These are phyloP conservation scores for Hymenopus coronatus DNA, from an alignment of 2,888 invertebrate genomes.

Conservation along the genomic window DNA sequence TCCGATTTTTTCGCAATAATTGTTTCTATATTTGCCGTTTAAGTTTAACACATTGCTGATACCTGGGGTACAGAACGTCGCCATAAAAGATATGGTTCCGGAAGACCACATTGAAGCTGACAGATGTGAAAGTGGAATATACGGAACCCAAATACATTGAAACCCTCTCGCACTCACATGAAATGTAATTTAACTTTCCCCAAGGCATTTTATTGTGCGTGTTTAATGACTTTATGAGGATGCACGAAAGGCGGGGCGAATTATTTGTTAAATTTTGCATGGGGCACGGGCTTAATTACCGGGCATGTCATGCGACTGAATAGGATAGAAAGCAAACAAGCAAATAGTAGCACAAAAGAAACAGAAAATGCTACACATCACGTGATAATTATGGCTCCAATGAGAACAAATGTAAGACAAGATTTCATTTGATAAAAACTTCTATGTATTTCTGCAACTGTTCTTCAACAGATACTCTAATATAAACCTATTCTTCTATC, in stretches of 20 bases:
- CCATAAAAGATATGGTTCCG: neutral
- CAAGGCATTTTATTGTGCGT: neutral
- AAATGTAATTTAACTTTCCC: neutral
- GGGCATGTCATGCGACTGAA: neutral
- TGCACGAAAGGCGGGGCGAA: neutral
- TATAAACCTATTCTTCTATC: no score
- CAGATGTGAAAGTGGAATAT: neutral
- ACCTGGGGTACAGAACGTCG: neutral
- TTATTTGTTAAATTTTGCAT: neutral
- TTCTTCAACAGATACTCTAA: no score
- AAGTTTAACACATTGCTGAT: no score
- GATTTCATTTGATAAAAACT: no score
- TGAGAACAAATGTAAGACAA: neutral
- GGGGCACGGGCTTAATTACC: neutral
- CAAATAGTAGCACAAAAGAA: neutral
- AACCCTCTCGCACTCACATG: neutral
- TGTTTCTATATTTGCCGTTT: no score
- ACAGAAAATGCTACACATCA: neutral
- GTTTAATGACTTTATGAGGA: neutral
- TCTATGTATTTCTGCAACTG: no score
- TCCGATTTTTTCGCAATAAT: no score
- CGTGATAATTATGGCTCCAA: neutral
- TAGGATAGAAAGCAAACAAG: neutral
- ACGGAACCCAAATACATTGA: neutral
- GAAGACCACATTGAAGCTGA: neutral